phyloP scores from a whole-genome alignment of 2,113 vertebrate species.

The Hyperopisus bebe region DNA sequence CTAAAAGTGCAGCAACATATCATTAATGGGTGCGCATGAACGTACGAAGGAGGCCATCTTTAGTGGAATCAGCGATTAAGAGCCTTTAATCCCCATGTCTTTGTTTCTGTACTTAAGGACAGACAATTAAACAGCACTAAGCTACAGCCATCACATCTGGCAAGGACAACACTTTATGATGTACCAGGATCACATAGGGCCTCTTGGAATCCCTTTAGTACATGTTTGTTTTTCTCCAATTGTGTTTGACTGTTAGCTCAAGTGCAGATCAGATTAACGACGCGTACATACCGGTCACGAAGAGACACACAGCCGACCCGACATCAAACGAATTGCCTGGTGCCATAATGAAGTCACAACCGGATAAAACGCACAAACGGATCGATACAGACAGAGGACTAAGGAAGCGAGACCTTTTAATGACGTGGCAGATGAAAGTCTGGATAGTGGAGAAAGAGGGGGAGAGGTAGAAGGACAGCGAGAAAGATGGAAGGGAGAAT shows the following conservation, averaged over 20 bases:
- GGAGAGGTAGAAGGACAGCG: background rate
- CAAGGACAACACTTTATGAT: slow-evolving; percentile 5
- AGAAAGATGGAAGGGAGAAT: background rate
- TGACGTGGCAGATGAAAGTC: background rate
- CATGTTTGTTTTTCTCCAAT: slow-evolving; percentile 12
- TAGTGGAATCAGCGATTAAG: background rate
- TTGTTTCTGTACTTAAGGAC: slow-evolving; percentile 13
- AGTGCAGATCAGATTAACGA: slow-evolving; percentile 23
- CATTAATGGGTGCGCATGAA: slow-evolving; percentile 14
- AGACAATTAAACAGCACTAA: slow-evolving; percentile 9
- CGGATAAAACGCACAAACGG: slow-evolving; percentile 1
- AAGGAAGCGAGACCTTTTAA: background rate
- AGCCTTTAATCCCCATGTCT: background rate
- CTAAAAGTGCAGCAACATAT: slow-evolving; percentile 22
- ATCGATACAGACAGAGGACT: slow-evolving; percentile 23
- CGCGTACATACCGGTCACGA: slow-evolving; percentile 15
- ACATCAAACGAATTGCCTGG: slow-evolving; percentile 34
- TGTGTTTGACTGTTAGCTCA: background rate
- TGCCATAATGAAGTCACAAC: slow-evolving; percentile 27
- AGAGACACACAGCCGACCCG: slow-evolving; percentile 5
- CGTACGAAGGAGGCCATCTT: slow-evolving; percentile 12
- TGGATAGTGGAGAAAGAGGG: slow-evolving; percentile 1
- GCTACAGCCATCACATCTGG: background rate
- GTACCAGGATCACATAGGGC: background rate
- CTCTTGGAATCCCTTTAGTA: background rate